Conservation (phyloP, 2,888 invertebrate species). For the Siphonodentalium dalli region DNA sequence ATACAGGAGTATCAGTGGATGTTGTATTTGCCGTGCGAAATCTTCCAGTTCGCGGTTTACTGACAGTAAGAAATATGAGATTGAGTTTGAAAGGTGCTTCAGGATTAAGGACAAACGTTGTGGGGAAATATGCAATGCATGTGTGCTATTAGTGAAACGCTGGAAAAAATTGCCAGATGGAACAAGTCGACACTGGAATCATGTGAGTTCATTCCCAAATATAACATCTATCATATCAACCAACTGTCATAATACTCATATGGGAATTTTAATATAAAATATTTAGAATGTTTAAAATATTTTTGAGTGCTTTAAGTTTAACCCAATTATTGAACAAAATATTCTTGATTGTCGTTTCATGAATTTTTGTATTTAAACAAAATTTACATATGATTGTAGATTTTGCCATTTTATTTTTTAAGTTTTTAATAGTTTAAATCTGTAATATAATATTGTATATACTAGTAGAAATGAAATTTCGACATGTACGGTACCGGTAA, state of each 20-base stretch:
- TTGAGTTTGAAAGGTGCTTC: constrained; percentile 82
- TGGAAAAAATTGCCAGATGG: constrained; percentile 68
- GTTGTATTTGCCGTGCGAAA: constrained; percentile 87
- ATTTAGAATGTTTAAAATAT: no score
- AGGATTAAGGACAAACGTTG: constrained; percentile 74
- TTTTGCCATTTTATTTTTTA: no score
- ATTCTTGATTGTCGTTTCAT: no score
- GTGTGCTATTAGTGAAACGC: constrained; percentile 81
- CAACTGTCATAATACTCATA: background rate
- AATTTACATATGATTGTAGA: no score
- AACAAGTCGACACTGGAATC: constrained; percentile 57
- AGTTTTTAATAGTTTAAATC: no score
- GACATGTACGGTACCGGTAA: no score
- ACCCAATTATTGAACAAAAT: no score
- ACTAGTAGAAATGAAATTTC: no score
- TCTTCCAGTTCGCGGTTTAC: constrained; percentile 83
- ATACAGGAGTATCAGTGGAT: constrained; percentile 75
- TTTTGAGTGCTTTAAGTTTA: no score
- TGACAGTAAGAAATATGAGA: constrained; percentile 83
- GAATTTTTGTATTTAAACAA: no score
- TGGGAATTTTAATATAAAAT: no score
- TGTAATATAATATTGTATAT: no score
- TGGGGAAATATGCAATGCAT: constrained; percentile 87
- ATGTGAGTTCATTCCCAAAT: constrained; percentile 44
- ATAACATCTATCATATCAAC: background rate